These are phyloP conservation scores for Candidula unifasciata DNA, from an alignment of 2,888 invertebrate species.

Conservation along the genomic window DNA sequence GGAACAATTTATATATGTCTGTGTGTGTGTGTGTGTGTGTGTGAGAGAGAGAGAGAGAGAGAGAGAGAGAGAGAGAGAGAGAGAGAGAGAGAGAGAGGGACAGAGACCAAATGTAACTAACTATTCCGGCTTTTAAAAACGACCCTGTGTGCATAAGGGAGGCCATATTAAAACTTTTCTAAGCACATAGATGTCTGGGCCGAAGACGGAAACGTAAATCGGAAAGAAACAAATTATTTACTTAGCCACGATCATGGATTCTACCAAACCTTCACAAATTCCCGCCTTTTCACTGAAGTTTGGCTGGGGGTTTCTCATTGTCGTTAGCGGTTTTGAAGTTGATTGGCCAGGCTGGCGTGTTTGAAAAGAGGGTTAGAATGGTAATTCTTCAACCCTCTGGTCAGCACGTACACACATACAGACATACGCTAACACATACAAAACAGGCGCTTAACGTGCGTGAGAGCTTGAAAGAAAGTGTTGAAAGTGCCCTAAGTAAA, in stretches of 20 bases:
- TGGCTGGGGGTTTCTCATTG: not conserved
- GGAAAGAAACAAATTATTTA: not conserved
- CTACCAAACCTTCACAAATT: slow-evolving; percentile 10
- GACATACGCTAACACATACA: not conserved
- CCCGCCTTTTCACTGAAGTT: not conserved
- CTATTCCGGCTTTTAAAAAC: too few species aligned
- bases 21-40: too few species aligned
- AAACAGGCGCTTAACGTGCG: not conserved
- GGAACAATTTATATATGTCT: too few species aligned
- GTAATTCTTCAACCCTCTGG: not conserved
- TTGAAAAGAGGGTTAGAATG: slow-evolving; percentile 7
- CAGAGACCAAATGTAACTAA: too few species aligned
- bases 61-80: too few species aligned
- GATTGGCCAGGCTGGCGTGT: slow-evolving; percentile 19
- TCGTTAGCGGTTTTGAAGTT: slow-evolving; percentile 17
- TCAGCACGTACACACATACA: slow-evolving; percentile 4
- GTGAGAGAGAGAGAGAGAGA: too few species aligned
- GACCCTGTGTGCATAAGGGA: too few species aligned
- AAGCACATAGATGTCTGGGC: not conserved
- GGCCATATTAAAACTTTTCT: not conserved
- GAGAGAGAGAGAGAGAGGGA: too few species aligned
- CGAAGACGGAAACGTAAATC: not conserved
- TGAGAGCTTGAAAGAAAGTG: not conserved
- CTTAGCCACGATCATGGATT: slow-evolving; percentile 1
- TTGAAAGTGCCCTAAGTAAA: not conserved